Percentiles rank a stretch among this genome's conserved stretches.
phyloP scores from a whole-genome alignment of 2,797 vertebrate species.

The Potorous gilbertii region DNA sequence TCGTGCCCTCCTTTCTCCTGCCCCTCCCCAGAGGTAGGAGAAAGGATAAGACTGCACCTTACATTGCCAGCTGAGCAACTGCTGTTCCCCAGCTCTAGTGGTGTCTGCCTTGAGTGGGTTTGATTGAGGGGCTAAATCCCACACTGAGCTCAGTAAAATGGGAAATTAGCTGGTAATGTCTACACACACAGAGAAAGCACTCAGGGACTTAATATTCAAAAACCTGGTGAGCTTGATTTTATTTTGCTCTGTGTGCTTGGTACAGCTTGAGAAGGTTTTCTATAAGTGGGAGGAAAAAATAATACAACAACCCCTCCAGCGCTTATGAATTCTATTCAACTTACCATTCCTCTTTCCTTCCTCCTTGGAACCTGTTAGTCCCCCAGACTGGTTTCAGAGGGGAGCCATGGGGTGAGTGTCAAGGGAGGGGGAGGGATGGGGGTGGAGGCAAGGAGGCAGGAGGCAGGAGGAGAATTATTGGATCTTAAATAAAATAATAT shows the following conservation, averaged over 20 bases:
- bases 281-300: not conserved
- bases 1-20: too few relatives aligned
- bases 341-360: not conserved
- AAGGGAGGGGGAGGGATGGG: not conserved
- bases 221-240: slow-evolving; percentile 51
- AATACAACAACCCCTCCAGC: not conserved
- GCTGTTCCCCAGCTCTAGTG: not conserved
- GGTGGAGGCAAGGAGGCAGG: not conserved
- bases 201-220: slow-evolving; percentile 44
- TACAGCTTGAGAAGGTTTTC: slow-evolving; percentile 37
- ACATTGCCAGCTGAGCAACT: not conserved
- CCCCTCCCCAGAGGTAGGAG: not conserved
- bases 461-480: not conserved
- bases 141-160: slow-evolving; percentile 36
- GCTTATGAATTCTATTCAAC: slow-evolving; percentile 13
- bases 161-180: slow-evolving; percentile 63
- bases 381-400: not conserved
- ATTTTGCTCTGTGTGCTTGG: slow-evolving; percentile 13
- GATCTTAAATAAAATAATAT: not conserved
- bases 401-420: accelerated
- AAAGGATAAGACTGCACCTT: not conserved
- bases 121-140: slow-evolving; percentile 26
- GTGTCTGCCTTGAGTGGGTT: slow-evolving; percentile 17
- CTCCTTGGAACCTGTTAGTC: not conserved
- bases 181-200: slow-evolving; percentile 52